Evolutionary conservation across 2,888 invertebrate genomes (phyloP), one percentile per base, ranked within the genome.

Genomic region (Dorcus parallelipipedus): DNA sequence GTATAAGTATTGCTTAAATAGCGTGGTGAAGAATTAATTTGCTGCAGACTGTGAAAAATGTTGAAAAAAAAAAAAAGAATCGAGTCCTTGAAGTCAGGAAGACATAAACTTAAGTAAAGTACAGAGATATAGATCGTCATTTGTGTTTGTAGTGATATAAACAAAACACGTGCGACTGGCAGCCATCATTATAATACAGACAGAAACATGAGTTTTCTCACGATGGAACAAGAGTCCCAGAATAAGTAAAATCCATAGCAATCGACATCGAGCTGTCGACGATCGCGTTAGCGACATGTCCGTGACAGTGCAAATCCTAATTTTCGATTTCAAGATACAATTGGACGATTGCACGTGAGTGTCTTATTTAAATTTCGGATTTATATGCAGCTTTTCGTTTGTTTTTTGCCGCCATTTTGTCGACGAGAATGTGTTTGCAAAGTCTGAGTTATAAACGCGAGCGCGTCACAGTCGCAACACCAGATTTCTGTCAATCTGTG

Each of bases 401-500:
- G 68, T 72, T 70, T 54, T 68, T 69, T 67, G 62, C 71, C 72
- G 72, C 72, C 73, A 74, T 74, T 73, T 74, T 73, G 73, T 72
- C 73, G 67, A 56, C 61, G 68, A 65, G 72, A 73, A 73, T 72
- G 73, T 71, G 71, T 73, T 71, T 65, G 59, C 60, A 58, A 55
- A 43, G 66, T 69, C 71, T 71, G 71, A 72, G 72, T 72, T 70
- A 71, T 70, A 72, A 73, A 74, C 69, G 73, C 68, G 67, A 66
- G 65, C 68, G 66, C 68, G 69, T 73, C 72, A 72, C 70, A 69
- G 69, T 69, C 69, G 69, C 63, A 68, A 67, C 71, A 68, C 72
- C 70, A 71, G 73, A 74, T 75, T 75, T 76, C 74, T 73, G 76
- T 76, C 76, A 76, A 76, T 76, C 75, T 71, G 59, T 61, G 59